Evolutionary conservation across 2,113 vertebrate genomes (phyloP), one percentile per base, ranked within the genome.

Genomic region (Prolemur simus): DNA sequence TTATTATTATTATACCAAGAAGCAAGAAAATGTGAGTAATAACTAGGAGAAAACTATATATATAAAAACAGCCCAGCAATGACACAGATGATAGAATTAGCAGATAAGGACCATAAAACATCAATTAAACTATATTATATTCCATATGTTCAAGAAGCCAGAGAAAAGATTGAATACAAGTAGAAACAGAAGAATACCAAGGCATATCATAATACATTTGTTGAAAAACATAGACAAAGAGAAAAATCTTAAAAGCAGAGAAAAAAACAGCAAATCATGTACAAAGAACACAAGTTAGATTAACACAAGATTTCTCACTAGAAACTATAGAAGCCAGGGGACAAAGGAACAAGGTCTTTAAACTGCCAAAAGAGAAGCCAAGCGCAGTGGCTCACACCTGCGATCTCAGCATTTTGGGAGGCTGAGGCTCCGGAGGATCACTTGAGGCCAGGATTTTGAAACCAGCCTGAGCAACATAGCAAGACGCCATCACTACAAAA

Each of bases 191-290:
- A 91, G 52, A 89, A 68, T 89, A 87, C 32, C 32, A 39, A 91
- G 37, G n/a, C 39, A 54, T 34, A 60, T 45, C 42, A 71, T 88
- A 47, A 66, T 58, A 20, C 87, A 74, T 68, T 80, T 88, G 18
- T 82, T 77, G 54, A 47, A 86, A 87, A 54, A 81, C 56, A 52
- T 7, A 58, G 49, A 52, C 49, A 52, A 95, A 86, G 34, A 86
- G 60, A 94, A 83, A 85, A 85, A 45, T 88, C 83, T 80, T 88
- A 88, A 60, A 95, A 93, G 27, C 23, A 54, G 81, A 56, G 87
- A 37, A 17, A 73, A 92, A 84, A 37, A 42, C 56, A 58, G 76
- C 15, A 76, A 63, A 81, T n/a, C n/a, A 47, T 0, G 8, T 78
- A 21, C n/a, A 85, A 23, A 76, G 23, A 52, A 88, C 47, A 74